These are phyloP conservation scores for Ceyx margarethae DNA, from an alignment of 2,113 vertebrate species.

Conservation along the genomic window DNA sequence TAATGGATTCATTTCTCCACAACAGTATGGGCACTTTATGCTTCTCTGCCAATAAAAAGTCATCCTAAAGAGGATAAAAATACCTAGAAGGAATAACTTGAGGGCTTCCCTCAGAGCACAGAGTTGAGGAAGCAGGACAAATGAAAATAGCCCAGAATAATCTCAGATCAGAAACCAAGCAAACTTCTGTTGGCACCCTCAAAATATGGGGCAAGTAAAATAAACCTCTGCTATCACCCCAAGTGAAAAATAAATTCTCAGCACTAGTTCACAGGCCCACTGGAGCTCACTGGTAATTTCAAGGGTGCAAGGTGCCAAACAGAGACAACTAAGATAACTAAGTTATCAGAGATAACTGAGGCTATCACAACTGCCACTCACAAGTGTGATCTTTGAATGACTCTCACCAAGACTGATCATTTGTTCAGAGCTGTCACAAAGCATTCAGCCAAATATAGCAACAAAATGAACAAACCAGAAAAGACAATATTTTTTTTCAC, in stretches of 20 bases:
- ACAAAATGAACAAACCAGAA: not conserved
- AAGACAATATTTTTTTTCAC: slow-evolving; percentile 46
- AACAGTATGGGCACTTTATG: not conserved
- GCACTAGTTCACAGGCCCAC: not conserved
- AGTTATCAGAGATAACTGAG: not conserved
- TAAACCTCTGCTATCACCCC: not conserved
- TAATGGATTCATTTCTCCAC: not conserved
- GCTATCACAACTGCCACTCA: fast-evolving
- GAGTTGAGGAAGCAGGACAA: not conserved
- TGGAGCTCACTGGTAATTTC: not conserved
- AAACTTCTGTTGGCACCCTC: not conserved
- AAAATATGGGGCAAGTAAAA: not conserved
- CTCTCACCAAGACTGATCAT: not conserved
- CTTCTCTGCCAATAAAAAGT: slow-evolving; percentile 4
- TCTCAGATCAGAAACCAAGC: not conserved
- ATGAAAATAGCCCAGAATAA: slow-evolving; percentile 5
- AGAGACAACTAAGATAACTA: not conserved
- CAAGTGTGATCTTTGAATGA: not conserved
- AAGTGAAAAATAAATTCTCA: not conserved
- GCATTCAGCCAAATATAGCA: not conserved
- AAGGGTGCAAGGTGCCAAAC: not conserved
- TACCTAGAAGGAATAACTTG: not conserved
- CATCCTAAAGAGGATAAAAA: not conserved
- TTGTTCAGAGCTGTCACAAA: not conserved
- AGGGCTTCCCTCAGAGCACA: not conserved